A percentile compares a stretch with the other conserved stretches of the same genome.
These are phyloP conservation scores for Ifrita kowaldi DNA, from an alignment of 2,113 vertebrate species.

Conservation along the genomic window DNA sequence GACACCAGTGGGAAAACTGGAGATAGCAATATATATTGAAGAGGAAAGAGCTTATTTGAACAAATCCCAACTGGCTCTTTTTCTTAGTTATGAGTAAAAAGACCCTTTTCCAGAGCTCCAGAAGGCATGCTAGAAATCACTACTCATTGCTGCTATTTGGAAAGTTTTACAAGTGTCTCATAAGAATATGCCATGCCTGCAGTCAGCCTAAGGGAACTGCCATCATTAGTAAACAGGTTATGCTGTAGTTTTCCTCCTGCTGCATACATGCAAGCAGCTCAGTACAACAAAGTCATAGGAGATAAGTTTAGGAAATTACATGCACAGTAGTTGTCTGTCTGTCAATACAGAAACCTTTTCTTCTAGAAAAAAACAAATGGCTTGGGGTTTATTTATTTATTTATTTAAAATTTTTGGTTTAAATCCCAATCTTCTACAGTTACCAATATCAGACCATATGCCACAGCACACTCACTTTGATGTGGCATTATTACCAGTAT, in stretches of 20 bases:
- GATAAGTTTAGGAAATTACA: not conserved
- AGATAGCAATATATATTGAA: not conserved
- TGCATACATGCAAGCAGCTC: not conserved
- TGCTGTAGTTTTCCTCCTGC: not conserved
- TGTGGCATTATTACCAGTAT: not conserved
- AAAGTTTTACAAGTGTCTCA: not conserved
- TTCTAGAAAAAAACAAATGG: not conserved
- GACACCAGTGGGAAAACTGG: not conserved
- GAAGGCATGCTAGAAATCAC: not conserved
- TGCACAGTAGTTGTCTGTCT: not conserved
- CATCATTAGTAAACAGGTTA: not conserved
- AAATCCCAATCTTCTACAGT: not conserved
- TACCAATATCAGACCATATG: not conserved
- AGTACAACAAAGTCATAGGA: not conserved
- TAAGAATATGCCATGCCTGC: not conserved
- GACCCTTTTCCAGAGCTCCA: not conserved
- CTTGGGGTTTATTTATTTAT: too few relatives aligned
- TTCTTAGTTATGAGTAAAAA: not conserved
- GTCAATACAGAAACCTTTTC: not conserved
- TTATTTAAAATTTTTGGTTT: not conserved
- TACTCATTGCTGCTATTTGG: not conserved
- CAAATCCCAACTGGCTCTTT: not conserved
- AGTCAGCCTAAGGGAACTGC: not conserved
- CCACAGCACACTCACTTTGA: not conserved
- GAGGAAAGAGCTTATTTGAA: not conserved